Conservation (phyloP, 2,888 invertebrate genomes). For the Toxonevra muliebris region DNA sequence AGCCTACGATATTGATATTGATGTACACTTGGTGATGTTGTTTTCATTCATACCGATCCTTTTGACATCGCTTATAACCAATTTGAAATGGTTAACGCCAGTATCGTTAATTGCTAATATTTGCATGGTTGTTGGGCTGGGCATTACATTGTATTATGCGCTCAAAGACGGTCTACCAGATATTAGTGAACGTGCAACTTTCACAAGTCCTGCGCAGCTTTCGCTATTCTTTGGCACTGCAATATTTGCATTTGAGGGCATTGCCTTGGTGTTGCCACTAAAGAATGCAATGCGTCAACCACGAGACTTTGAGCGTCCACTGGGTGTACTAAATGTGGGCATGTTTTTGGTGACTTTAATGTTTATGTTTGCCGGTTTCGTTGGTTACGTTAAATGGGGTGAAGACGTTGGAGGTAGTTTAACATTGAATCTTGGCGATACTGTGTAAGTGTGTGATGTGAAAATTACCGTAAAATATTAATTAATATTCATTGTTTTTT, state of each 20-base stretch:
- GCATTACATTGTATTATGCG: conserved; percentile 81
- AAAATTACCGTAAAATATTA: not conserved
- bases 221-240: conserved; percentile 96
- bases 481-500: conserved; percentile 42
- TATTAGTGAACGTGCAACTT: conserved; percentile 67
- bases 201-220: conserved; percentile 71
- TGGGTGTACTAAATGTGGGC: conserved; percentile 90
- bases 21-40: conserved; percentile 78
- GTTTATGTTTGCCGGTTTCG: conserved; percentile 84
- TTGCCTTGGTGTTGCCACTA: conserved; percentile 90
- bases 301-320: conserved; percentile 76
- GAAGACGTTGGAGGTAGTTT: conserved; percentile 83
- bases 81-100: conserved; percentile 79
- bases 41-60: conserved; percentile 78
- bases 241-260: conserved; percentile 96
- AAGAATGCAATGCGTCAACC: conserved; percentile 91
- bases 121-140: conserved; percentile 74
- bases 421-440: conserved; percentile 81
- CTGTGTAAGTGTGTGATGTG: conserved; percentile 50
- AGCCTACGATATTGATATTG: conserved; percentile 70
- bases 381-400: conserved; percentile 90
- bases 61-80: conserved; percentile 78
- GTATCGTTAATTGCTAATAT: conserved; percentile 81
- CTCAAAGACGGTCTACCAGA: conserved; percentile 78
- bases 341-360: conserved; percentile 80